Conservation (phyloP, 2,797 vertebrate species). For the Anomalospiza imberbis region DNA sequence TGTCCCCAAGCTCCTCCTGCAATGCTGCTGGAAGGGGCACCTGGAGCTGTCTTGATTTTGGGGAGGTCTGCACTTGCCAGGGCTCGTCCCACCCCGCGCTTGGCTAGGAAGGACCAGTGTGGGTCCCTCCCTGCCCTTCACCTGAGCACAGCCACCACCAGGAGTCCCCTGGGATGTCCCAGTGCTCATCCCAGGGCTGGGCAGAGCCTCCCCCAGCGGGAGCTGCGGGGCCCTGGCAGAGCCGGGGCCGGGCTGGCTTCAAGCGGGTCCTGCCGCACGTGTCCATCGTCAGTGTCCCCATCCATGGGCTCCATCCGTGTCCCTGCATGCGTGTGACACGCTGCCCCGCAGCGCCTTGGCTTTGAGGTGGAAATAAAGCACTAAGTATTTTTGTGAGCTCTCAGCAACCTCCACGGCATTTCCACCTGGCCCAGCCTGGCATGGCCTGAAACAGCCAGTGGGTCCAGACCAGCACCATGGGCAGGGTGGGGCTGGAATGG, state of each 20-base stretch:
- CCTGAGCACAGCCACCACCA: background rate
- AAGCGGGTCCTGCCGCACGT: fast-evolving
- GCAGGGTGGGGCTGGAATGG: background rate
- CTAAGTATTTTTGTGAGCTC: background rate
- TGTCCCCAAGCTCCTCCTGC: background rate
- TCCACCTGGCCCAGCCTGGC: background rate
- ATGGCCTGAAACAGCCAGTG: fast-evolving
- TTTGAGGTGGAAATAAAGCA: constrained; percentile 33
- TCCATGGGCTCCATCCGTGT: background rate
- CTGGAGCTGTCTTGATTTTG: background rate
- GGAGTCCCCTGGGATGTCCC: background rate
- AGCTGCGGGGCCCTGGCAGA: background rate
- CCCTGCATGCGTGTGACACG: background rate
- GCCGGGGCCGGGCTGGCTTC: fast-evolving
- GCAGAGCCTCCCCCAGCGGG: background rate
- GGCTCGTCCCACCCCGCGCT: fast-evolving
- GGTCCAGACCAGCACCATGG: background rate
- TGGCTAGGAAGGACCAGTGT: fast-evolving
- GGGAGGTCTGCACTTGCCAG: background rate
- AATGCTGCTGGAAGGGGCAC: background rate
- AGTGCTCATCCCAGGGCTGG: background rate
- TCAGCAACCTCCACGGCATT: fast-evolving
- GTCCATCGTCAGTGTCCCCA: background rate
- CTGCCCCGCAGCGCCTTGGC: background rate
- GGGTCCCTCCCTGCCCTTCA: background rate